Evolutionary conservation across 2,888 invertebrate genomes (phyloP).

Genomic region (Mantis religiosa): DNA sequence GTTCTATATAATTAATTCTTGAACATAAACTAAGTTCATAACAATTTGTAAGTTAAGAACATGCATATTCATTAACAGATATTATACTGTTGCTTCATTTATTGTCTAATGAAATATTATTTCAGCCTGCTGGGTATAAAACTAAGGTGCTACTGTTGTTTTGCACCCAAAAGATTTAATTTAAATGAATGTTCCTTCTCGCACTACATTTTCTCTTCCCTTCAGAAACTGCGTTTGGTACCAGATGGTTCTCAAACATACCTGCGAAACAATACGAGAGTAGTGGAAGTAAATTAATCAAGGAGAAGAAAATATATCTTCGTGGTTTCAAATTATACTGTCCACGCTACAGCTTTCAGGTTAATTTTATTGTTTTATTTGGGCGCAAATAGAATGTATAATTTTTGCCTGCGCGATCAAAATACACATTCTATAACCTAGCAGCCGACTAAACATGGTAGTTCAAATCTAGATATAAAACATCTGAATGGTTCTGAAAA

Average conservation of each 20-base stretch:
- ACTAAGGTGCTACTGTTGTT: not conserved
- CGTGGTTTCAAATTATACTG: not conserved
- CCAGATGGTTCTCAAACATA: not conserved
- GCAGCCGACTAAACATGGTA: too few species aligned
- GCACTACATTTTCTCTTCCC: conserved; percentile 6
- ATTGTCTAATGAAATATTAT: not conserved
- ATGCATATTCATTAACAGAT: conserved; percentile 1
- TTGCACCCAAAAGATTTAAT: not conserved
- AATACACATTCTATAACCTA: too few species aligned
- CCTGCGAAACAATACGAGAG: not conserved
- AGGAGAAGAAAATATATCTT: not conserved
- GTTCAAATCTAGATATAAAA: too few species aligned
- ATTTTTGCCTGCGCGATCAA: too few species aligned
- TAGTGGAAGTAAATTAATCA: not conserved
- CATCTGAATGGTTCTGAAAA: too few species aligned
- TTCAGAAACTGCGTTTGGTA: not conserved
- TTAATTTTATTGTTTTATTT: too few species aligned
- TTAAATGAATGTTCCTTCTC: not conserved
- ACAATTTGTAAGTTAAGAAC: not conserved
- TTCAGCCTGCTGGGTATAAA: not conserved
- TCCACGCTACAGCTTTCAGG: too few species aligned
- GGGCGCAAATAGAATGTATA: too few species aligned
- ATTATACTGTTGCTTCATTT: not conserved
- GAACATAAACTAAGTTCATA: not conserved
- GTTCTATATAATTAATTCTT: not conserved